A percentile compares a stretch with the other conserved stretches of the same genome.
phyloP scores from a whole-genome alignment of 2,888 invertebrate species.

The Mellilla xanthometata region DNA sequence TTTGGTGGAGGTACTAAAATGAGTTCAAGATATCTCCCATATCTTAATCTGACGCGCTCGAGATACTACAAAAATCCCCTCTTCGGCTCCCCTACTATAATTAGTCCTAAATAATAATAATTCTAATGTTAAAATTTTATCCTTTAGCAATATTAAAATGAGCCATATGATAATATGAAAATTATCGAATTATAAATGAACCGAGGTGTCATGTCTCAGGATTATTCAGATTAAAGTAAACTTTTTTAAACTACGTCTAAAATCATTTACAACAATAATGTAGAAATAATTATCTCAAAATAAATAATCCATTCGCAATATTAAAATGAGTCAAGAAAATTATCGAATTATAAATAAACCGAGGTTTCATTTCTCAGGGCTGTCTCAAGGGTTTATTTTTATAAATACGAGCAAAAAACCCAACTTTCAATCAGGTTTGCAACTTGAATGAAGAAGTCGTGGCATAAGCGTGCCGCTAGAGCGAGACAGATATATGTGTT shows the following conservation, averaged over 20 bases:
- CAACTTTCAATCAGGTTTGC: conserved; percentile 15
- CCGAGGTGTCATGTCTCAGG: no score
- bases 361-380: not conserved
- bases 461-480: conserved; percentile 40
- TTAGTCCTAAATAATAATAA: no score
- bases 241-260: not conserved
- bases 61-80: no score
- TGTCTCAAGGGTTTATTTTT: conserved; percentile 6
- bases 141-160: no score
- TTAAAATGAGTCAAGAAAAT: not conserved
- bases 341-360: not conserved
- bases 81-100: no score
- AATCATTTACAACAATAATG: no score
- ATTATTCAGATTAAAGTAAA: no score
- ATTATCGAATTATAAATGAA: not conserved
- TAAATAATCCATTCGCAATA: not conserved
- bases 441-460: conserved; percentile 18
- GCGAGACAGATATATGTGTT: conserved; percentile 25
- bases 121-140: no score
- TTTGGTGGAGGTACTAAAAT: no score
- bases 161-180: no score
- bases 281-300: not conserved
- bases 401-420: conserved; percentile 13
- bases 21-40: no score
- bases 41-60: no score